Base-by-base conservation (phyloP, 1,140 invertebrate genomes). In the Belonocnema kinseyi region DNA sequence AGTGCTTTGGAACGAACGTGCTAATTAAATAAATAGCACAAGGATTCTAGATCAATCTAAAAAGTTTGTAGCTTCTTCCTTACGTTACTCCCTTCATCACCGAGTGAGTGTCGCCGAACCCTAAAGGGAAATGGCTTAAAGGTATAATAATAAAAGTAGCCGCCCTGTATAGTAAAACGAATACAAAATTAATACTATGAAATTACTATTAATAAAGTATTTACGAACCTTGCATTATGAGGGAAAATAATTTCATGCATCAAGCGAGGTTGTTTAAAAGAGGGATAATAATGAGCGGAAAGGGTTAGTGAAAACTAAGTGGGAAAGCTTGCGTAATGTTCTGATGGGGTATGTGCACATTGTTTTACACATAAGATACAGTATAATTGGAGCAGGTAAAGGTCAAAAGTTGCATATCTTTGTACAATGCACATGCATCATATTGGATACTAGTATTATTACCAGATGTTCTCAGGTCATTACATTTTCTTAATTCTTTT, bases 401-500 rank as follows among this genome's bases (percentile, higher is more conserved):
- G 52, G 77, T 61, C 54, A 14, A 61, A 71, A 75, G n/a, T 77
- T 80, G 74, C 72, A 82, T 79, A 58, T 40, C 52, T 56, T 54
- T 21, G 53, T 66, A 61, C 33, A 71, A 72, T 61, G 73, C 71
- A 77, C 66, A 70, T 71, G 77, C 76, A 76, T 72, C 53, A 61
- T 75, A 46, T 75, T 66, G 78, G 71, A 75, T 80, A 80, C 81
- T 81, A 74, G 19, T 71, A 73, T 66, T 81, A 80, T 80, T 77
- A 84, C 80, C 80, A 84, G 83, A 82, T 84, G 83, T 70, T 73
- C 75, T 75, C 46, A 13, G 70, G 73, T 81, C 81, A 82, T 82
- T 81, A 77, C 78, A 80, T 75, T 72, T 74, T 19, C 73, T 50
- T 72, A 71, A 73, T 46, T 16, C 70, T 66, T 80, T 78, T 80